A percentile compares a stretch with the other conserved stretches of the same genome.
phyloP scores from a whole-genome alignment of 1,140 invertebrate genomes.

The Tetragonula clypearis region DNA sequence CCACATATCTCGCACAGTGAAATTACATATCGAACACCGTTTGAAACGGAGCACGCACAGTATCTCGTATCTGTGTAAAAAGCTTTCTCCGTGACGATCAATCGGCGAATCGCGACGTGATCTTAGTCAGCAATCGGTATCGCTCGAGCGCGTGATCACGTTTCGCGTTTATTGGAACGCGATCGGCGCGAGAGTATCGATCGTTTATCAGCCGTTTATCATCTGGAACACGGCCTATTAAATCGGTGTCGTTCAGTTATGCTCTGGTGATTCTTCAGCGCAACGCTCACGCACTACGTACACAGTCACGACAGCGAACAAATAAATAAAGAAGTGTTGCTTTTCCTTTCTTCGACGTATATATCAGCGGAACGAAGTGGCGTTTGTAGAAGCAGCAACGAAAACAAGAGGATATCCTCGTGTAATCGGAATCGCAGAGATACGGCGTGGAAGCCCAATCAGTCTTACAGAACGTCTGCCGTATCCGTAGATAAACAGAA shows the following conservation, averaged over 20 bases:
- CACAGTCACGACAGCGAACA: not conserved
- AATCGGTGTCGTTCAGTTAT: not conserved
- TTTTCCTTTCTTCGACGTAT: not conserved
- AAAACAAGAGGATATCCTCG: not conserved
- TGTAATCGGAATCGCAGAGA: not conserved
- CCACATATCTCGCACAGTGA: not conserved
- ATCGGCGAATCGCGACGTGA: not conserved
- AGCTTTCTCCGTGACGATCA: not conserved
- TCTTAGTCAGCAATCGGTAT: constrained; percentile 3
- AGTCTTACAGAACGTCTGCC: not conserved
- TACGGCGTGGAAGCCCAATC: not conserved
- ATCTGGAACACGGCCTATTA: not conserved
- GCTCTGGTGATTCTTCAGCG: not conserved
- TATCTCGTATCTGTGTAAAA: not conserved
- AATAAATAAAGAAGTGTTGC: not conserved
- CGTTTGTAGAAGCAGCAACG: not conserved
- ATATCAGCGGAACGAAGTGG: not conserved
- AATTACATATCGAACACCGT: not conserved
- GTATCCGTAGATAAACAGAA: not conserved
- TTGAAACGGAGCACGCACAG: not conserved
- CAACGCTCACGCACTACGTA: not conserved
- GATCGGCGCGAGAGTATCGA: not conserved
- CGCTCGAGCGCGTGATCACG: no score
- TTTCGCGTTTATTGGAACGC: not conserved
- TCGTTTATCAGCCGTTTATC: constrained; percentile 8